phyloP scores from a whole-genome alignment of 2,888 invertebrate genomes.

The Epinotia nisella region DNA sequence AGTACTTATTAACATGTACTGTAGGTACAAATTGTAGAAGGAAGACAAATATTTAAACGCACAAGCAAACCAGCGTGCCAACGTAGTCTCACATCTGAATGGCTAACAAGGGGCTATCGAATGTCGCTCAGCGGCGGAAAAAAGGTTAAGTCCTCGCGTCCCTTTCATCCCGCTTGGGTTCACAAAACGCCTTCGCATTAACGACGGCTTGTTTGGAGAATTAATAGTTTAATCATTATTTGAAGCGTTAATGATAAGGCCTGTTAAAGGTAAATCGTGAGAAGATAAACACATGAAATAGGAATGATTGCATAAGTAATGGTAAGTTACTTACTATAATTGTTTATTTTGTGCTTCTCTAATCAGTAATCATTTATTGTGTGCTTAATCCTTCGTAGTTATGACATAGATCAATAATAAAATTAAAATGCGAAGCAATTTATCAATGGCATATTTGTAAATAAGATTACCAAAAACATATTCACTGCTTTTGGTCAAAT shows the following conservation, averaged over 20 bases:
- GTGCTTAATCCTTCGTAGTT: no score
- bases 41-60: background rate
- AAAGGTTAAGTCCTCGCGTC: constrained; percentile 16
- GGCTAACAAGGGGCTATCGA: constrained; percentile 71
- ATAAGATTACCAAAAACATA: no score
- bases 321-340: background rate
- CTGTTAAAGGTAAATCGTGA: constrained; percentile 16
- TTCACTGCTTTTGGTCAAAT: no score
- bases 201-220: constrained; percentile 10
- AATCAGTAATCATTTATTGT: background rate
- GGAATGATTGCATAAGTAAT: constrained; percentile 9
- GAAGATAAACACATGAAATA: background rate
- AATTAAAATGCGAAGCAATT: no score
- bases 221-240: constrained; percentile 9
- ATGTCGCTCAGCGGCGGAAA: constrained; percentile 61
- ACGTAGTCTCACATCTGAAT: constrained; percentile 49
- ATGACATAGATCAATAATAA: no score
- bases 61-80: constrained; percentile 52
- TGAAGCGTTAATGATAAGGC: constrained; percentile 28
- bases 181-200: constrained; percentile 10
- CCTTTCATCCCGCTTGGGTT: background rate
- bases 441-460: no score
- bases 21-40: no score
- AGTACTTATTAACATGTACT: no score
- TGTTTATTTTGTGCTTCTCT: background rate